Evolutionary conservation across 2,888 invertebrate genomes (phyloP), one percentile per base, ranked within the genome.

Genomic region (Drosophila heteroneura): DNA sequence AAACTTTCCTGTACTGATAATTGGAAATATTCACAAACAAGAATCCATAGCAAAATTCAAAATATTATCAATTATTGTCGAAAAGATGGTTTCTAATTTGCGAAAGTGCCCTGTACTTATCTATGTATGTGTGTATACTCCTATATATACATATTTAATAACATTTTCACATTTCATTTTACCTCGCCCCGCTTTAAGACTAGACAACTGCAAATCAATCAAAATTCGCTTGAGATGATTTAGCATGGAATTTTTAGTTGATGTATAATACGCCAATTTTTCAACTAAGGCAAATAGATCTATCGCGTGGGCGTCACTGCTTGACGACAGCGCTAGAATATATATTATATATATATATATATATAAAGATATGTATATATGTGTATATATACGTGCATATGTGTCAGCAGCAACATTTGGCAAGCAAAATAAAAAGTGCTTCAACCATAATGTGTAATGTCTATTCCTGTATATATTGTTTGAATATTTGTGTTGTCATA

Each of bases 221-320:
- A 85, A 83, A 85, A 79, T 79, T 82, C 69, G 57, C 71, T 65
- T 58, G 64, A 74, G 76, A 81, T 88, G 83, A 85, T 85, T 85
- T 88, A 83, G 69, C 83, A 83, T 79, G 86, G 86, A 88, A 85
- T 85, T 83, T 74, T 81, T 85, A 71, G 79, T 59, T 74, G 79
- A 86, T 82, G 85, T 76, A 62, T 79, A 78, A 85, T 79, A 72
- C 72, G 82, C 64, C 68, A 79, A 85, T 85, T 83, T 85, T 69
- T 85, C 88, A 85, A 76, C 70, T 81, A 57, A 76, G 79, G 76
- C 85, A 85, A 85, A 87, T 85, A 71, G 74, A 67, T 73, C 68
- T 62, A 22, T 12, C 59, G 81, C 74, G 81, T 82, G 79, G 81
- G 81, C 44, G 70, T 70, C 59, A 26, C 59, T 73, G 82, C 79